Base-by-base conservation (phyloP, 2,888 invertebrate species). In the Eilema sororculum region DNA sequence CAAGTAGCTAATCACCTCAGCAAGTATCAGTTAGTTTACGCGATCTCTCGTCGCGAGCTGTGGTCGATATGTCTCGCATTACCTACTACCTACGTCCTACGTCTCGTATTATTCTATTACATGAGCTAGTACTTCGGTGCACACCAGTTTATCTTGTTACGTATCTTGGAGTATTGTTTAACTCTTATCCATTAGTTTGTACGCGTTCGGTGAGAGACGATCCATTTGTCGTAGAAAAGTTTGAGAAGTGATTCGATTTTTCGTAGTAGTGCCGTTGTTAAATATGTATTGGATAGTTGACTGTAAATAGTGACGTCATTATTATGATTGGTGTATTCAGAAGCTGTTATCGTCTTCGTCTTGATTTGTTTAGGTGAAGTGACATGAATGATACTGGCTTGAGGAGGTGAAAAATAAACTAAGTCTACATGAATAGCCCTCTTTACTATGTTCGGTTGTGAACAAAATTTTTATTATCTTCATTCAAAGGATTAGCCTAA, bases 41-140 rank as follows among this genome's bases (percentile, higher is more conserved):
- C 77, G 73, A 76, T 80, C 68, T 71, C 68, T 72, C 65, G 73
- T 22, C 68, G 61, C 75, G 56, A 66, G 79, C 79, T 85, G 86
- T 80, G 85, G 86, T 86, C 81, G 80, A 78, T 79, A 75, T 74
- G 78, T 75, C 84, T 85, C 86, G 76, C 76, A 71, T 86, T 86
- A 83, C 84, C 77, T 68, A 79, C 77, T 79, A 80, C 70, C 74
- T 68, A 82, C 85, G 77, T 68, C 80, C 77, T 79, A 81, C 72
- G 76, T 67, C 79, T 80, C 75, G 73, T 67, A 78, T 81, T 74
- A 79, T 78, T 78, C 81, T 75, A 77, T 78, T 72, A 73, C 73
- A 77, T 73, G 74, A 60, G 24, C 71, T 68, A 67, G 75, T 68
- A 68, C 72, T 68, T 68, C 58, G 52, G 41, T 41, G 37, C 20